phyloP scores from a whole-genome alignment of 2,113 vertebrate species.

The Echinops telfairi region DNA sequence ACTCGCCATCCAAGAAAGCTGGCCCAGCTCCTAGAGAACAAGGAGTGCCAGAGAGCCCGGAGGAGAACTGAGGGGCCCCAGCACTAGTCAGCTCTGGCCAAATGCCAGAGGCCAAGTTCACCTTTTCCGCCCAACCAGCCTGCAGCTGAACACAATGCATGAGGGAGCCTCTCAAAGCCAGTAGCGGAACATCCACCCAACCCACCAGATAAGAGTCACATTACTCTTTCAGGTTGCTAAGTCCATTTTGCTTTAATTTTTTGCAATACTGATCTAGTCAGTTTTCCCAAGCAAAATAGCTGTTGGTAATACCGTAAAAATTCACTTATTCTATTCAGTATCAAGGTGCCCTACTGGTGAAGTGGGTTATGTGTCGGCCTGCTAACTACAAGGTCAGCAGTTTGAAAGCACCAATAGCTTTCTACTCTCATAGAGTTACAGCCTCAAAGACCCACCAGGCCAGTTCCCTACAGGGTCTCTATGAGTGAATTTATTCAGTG shows the following conservation, averaged over 20 bases:
- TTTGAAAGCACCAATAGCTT: too few relatives aligned
- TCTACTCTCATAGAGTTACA: too few relatives aligned
- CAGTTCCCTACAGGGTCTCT: too few relatives aligned
- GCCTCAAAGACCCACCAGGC: too few relatives aligned
- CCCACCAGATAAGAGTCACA: neutral
- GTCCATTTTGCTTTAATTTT: neutral
- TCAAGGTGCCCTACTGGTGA: too few relatives aligned
- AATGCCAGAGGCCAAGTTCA: neutral
- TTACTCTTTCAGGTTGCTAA: neutral
- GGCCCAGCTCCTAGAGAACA: neutral
- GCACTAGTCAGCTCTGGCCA: too few relatives aligned
- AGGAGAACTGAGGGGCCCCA: neutral
- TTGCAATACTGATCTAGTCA: neutral
- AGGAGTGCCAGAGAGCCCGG: neutral
- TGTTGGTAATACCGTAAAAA: neutral
- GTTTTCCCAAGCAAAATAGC: conserved; percentile 34
- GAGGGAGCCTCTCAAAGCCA: neutral
- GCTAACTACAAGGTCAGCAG: too few relatives aligned
- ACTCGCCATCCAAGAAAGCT: neutral
- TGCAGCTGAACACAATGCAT: neutral
- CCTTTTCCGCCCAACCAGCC: neutral
- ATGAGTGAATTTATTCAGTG: too few relatives aligned
- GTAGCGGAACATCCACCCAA: neutral
- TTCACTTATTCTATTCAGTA: neutral
- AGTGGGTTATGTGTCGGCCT: too few relatives aligned